These are phyloP conservation scores for Strigamia maritima DNA, from an alignment of 2,888 invertebrate species.

Conservation along the genomic window DNA sequence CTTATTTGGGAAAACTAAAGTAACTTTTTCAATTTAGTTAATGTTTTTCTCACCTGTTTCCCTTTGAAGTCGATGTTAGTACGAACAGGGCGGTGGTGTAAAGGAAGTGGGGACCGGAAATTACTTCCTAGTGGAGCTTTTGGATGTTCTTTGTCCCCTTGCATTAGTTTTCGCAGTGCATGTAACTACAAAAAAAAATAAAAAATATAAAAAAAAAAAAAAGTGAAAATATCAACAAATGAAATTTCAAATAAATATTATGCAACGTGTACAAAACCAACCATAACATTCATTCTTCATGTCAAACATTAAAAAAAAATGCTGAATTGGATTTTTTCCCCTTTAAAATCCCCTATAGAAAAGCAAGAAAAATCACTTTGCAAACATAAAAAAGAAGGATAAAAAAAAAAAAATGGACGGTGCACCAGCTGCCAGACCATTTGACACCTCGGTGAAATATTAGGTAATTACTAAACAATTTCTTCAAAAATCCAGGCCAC, in stretches of 20 bases:
- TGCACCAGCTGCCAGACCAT: conserved; percentile 15
- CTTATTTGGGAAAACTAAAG: background rate
- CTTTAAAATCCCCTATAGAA: conserved; percentile 5
- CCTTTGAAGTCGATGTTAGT: conserved; percentile 88
- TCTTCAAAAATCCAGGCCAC: conserved; percentile 1
- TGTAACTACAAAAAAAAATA: conserved; percentile 66
- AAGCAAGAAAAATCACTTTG: conserved; percentile 15
- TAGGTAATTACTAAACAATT: conserved; percentile 15
- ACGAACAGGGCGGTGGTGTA: conserved; percentile 88
- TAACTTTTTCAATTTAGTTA: conserved; percentile 6
- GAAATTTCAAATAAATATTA: conserved; percentile 10
- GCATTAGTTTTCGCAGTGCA: conserved; percentile 80
- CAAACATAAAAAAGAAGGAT: conserved; percentile 15
- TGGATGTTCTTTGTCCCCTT: conserved; percentile 77
- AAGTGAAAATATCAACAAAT: background rate
- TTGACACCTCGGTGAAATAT: conserved; percentile 15
- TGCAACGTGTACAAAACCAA: conserved; percentile 15
- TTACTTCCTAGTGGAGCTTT: conserved; percentile 92
- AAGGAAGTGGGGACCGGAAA: conserved; percentile 84
- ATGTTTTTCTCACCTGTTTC: conserved; percentile 43
- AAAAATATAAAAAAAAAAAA: background rate
- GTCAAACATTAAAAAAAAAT: conserved; percentile 6
- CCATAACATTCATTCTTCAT: conserved; percentile 15
- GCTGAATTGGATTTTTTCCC: background rate
- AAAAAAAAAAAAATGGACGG: conserved; percentile 9